phyloP scores from a whole-genome alignment of 2,888 invertebrate species.

The Therioaphis trifolii region DNA sequence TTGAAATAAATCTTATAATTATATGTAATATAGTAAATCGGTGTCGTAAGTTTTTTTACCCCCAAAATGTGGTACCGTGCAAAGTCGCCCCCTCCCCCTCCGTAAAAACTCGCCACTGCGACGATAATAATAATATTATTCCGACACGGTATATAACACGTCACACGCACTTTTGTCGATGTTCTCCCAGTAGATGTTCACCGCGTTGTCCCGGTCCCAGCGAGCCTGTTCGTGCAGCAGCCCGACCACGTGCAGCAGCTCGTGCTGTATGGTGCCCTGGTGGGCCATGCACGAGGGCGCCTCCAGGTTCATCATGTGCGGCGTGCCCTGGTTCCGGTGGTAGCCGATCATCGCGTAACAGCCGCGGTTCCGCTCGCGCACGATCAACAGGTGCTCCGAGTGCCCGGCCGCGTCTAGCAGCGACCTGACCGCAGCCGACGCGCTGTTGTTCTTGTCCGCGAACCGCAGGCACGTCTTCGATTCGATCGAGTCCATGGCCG shows the following conservation, averaged over 20 bases:
- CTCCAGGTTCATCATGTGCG: constrained; percentile 66
- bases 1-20: no score
- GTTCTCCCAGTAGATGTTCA: constrained; percentile 67
- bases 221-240: constrained; percentile 67
- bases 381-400: constrained; percentile 60
- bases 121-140: no score
- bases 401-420: constrained; percentile 27
- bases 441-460: constrained; percentile 61
- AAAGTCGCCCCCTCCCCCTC: no score
- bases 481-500: constrained; percentile 66
- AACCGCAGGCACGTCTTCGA: constrained; percentile 66
- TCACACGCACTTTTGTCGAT: constrained; percentile 66
- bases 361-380: constrained; percentile 64
- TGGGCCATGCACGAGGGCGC: constrained; percentile 66
- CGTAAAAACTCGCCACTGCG: no score
- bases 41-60: no score
- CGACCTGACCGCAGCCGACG: background rate
- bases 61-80: no score
- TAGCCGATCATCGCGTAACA: constrained; percentile 67
- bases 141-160: no score
- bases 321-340: constrained; percentile 63
- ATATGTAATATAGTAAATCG: no score
- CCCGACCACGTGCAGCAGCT: constrained; percentile 67
- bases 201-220: constrained; percentile 67
- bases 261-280: constrained; percentile 67